phyloP scores from a whole-genome alignment of 1,140 invertebrate genomes.

The Mya arenaria region DNA sequence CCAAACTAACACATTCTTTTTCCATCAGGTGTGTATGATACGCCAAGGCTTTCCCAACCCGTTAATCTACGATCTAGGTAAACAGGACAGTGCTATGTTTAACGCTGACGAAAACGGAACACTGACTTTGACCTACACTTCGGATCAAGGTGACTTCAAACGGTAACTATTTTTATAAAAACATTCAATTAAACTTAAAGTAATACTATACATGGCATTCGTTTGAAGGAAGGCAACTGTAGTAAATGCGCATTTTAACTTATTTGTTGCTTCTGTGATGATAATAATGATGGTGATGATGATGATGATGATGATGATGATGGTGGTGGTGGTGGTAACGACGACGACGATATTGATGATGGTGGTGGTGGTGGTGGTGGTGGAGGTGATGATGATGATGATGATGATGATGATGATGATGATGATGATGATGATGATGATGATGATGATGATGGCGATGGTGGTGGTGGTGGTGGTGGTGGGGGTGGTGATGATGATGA shows the following conservation, averaged over 20 bases:
- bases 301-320: neutral
- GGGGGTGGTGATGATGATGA: slow-evolving; percentile 32
- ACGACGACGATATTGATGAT: slow-evolving; percentile 23
- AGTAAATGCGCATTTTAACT: neutral
- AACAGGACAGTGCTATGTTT: too few species aligned
- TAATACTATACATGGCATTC: too few species aligned
- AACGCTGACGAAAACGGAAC: too few species aligned
- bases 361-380: slow-evolving; percentile 9
- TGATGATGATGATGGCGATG: slow-evolving; percentile 26
- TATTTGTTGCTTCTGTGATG: slow-evolving; percentile 1
- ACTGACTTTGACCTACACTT: too few species aligned
- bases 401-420: slow-evolving; percentile 27
- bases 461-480: slow-evolving; percentile 30
- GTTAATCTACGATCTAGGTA: too few species aligned
- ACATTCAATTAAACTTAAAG: too few species aligned
- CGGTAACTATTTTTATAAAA: too few species aligned
- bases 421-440: slow-evolving; percentile 45
- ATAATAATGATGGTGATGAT: slow-evolving; percentile 29
- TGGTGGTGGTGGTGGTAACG: slow-evolving; percentile 6
- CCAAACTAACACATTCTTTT: too few species aligned
- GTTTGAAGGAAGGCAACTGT: too few species aligned
- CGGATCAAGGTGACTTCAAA: too few species aligned
- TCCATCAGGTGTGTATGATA: too few species aligned
- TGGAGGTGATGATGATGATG: slow-evolving; percentile 14
- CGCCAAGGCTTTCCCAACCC: too few species aligned